phyloP scores from a whole-genome alignment of 2,113 vertebrate genomes.

The Dromas ardeola region DNA sequence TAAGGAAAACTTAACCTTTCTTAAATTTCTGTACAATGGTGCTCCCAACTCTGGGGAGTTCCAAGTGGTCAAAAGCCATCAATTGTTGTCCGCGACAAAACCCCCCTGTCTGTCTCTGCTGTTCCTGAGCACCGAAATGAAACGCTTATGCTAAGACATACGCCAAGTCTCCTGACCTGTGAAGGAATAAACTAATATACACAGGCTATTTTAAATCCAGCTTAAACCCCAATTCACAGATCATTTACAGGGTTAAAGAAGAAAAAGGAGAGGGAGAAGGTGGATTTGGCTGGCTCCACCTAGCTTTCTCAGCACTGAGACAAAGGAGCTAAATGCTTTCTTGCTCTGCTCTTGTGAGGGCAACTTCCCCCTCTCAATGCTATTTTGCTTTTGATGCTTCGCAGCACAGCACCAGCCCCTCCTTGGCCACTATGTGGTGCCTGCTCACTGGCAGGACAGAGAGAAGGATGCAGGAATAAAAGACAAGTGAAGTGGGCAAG shows the following conservation, averaged over 20 bases:
- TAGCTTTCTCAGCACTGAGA: background rate
- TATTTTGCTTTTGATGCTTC: background rate
- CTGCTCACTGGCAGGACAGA: background rate
- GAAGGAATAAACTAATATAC: background rate
- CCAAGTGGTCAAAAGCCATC: background rate
- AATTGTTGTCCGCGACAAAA: background rate
- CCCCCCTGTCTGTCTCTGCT: fast-evolving
- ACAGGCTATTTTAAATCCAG: background rate
- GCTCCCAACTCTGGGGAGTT: background rate
- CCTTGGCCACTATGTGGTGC: background rate
- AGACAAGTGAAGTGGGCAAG: background rate
- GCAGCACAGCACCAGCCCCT: background rate
- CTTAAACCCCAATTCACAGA: background rate
- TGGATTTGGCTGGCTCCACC: background rate
- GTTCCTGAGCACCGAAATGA: background rate
- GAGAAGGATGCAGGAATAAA: background rate
- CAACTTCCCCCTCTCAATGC: background rate
- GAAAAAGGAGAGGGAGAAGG: background rate
- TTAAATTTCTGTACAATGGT: background rate
- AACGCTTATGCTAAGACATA: background rate
- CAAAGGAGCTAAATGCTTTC: background rate
- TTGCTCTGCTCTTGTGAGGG: background rate
- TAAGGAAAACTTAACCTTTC: background rate
- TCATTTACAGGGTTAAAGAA: background rate
- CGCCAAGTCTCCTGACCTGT: background rate